A percentile compares a stretch with the other conserved stretches of the same genome.
These are phyloP conservation scores for Pluvianellus socialis DNA, from an alignment of 2,113 vertebrate species.

Conservation along the genomic window DNA sequence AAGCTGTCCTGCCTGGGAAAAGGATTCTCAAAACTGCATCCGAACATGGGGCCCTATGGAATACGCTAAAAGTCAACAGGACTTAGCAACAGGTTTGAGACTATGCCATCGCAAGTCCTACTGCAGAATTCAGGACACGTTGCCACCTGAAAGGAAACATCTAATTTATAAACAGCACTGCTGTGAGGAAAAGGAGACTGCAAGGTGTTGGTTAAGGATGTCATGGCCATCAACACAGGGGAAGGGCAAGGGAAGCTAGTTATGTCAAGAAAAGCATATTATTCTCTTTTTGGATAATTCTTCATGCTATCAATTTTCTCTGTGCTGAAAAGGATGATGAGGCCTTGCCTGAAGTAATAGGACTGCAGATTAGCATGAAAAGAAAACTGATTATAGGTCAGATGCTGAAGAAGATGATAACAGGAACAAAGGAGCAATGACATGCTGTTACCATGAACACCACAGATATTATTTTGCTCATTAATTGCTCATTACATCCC, in stretches of 20 bases:
- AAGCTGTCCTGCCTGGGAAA: too few species aligned
- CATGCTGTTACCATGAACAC: slow-evolving; percentile 43
- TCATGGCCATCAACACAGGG: not conserved
- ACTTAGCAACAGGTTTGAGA: not conserved
- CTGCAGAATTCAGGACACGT: not conserved
- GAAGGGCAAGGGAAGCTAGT: not conserved
- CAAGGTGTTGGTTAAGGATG: not conserved
- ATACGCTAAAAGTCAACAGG: not conserved
- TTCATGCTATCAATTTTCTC: not conserved
- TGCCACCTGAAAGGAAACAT: not conserved
- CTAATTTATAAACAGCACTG: not conserved
- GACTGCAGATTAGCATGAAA: slow-evolving; percentile 6
- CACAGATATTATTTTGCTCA: slow-evolving; percentile 60
- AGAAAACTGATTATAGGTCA: slow-evolving; percentile 49
- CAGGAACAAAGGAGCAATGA: slow-evolving; percentile 46
- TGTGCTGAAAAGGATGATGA: not conserved
- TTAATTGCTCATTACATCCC: slow-evolving; percentile 54
- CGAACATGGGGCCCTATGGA: not conserved
- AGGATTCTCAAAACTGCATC: not conserved
- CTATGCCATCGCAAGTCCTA: rapidly evolving
- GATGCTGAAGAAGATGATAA: slow-evolving; percentile 3
- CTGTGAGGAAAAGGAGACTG: not conserved
- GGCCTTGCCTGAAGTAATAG: slow-evolving; percentile 20
- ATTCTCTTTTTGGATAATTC: not conserved
- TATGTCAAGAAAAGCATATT: not conserved